Evolutionary conservation across 2,113 vertebrate species (phyloP).

Genomic region (Poecilia latipinna): DNA sequence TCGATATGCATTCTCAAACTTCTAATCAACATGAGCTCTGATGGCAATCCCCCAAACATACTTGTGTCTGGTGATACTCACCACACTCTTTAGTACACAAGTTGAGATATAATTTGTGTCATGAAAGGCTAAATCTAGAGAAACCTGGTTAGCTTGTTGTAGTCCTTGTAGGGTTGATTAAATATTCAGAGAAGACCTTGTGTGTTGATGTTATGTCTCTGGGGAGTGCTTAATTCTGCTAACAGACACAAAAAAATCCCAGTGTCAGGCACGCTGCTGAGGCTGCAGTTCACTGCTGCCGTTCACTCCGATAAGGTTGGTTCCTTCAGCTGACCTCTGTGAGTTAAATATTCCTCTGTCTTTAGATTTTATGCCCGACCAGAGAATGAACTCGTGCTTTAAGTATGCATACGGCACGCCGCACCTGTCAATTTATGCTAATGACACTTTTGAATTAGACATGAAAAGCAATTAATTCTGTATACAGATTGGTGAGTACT

Average conservation of each 20-base stretch:
- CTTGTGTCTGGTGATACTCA: not conserved
- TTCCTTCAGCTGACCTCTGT: conserved; percentile 70
- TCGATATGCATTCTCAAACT: conserved; percentile 7
- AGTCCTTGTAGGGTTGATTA: conserved; percentile 47
- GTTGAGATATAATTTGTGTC: conserved; percentile 24
- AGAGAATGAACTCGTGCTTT: conserved; percentile 59
- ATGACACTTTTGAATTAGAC: conserved; percentile 67
- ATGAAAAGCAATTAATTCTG: conserved; percentile 75
- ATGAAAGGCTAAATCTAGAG: conserved; percentile 23
- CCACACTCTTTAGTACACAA: conserved; percentile 16
- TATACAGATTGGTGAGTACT: conserved; percentile 65
- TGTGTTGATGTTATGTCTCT: conserved; percentile 72
- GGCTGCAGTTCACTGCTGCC: conserved; percentile 65
- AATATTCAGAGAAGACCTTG: conserved; percentile 71
- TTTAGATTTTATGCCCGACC: conserved; percentile 49
- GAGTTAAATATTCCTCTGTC: conserved; percentile 57
- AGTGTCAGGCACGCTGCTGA: conserved; percentile 71
- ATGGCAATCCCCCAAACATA: conserved; percentile 15
- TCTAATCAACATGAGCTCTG: conserved; percentile 18
- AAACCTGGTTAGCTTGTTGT: conserved; percentile 40
- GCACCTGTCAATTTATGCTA: conserved; percentile 74
- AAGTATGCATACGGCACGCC: conserved; percentile 54
- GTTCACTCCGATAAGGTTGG: conserved; percentile 55
- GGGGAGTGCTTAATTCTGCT: conserved; percentile 75
- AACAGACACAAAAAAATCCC: conserved; percentile 66